phyloP scores from a whole-genome alignment of 2,888 invertebrate genomes.

The Limnephilus auricula region DNA sequence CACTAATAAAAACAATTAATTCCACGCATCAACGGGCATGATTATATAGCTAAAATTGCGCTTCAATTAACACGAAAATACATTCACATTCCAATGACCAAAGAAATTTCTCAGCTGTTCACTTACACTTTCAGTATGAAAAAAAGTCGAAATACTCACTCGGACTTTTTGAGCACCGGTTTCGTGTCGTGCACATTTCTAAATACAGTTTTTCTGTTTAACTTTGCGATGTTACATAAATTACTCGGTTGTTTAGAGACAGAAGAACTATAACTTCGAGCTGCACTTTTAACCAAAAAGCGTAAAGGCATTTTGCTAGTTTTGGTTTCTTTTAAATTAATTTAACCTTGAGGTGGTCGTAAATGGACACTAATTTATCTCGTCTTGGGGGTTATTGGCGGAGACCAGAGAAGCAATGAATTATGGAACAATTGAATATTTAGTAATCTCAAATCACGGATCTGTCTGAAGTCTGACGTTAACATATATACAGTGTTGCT shows the following conservation, averaged over 20 bases:
- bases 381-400: too few relatives aligned
- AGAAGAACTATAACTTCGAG: conserved; percentile 35
- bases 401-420: conserved; percentile 15
- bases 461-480: conserved; percentile 29
- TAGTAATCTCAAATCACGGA: conserved; percentile 8
- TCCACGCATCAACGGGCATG: not conserved
- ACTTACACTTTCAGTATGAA: not conserved
- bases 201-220: conserved; percentile 34
- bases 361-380: not conserved
- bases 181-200: conserved; percentile 52
- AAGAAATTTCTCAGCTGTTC: not conserved
- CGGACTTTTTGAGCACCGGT: conserved; percentile 50
- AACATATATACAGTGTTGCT: not conserved
- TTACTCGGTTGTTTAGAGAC: conserved; percentile 16
- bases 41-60: not conserved
- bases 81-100: not conserved
- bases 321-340: not conserved
- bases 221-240: conserved; percentile 54
- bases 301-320: conserved; percentile 46
- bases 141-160: conserved; percentile 48
- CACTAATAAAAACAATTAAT: not conserved
- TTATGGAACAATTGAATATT: conserved; percentile 18
- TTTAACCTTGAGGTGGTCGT: not conserved
- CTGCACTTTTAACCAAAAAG: conserved; percentile 56
- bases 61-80: not conserved